These are phyloP conservation scores for Coryphaenoides rupestris DNA, from an alignment of 2,113 vertebrate species.

Conservation along the genomic window DNA sequence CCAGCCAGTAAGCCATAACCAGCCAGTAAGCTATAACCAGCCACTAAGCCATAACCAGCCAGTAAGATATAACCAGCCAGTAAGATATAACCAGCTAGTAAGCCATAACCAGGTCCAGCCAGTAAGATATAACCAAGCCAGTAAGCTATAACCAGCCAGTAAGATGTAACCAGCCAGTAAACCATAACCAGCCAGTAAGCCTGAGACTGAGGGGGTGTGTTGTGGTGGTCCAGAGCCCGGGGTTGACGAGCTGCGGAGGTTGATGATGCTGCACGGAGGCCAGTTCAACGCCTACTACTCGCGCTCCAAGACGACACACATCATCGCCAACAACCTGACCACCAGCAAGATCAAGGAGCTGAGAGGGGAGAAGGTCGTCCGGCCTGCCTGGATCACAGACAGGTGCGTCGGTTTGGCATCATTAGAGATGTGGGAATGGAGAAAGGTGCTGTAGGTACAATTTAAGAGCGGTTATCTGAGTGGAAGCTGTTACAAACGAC, in stretches of 20 bases:
- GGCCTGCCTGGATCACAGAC: slow-evolving; percentile 94
- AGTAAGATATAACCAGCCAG: too few relatives aligned
- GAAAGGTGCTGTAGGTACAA: neutral
- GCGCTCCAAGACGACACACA: slow-evolving; percentile 94
- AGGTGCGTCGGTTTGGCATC: slow-evolving; percentile 71
- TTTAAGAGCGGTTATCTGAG: neutral
- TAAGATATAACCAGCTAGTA: too few relatives aligned
- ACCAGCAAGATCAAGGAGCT: slow-evolving; percentile 92
- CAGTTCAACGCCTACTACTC: slow-evolving; percentile 95
- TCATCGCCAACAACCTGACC: slow-evolving; percentile 94
- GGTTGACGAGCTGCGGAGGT: slow-evolving; percentile 87
- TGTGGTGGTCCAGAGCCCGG: slow-evolving; percentile 78
- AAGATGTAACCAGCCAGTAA: too few relatives aligned
- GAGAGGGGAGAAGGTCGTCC: slow-evolving; percentile 90
- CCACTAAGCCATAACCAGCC: too few relatives aligned
- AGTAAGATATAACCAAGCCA: too few relatives aligned
- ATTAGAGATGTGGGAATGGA: neutral
- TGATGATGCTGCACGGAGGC: slow-evolving; percentile 96
- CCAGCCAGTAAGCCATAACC: too few relatives aligned
- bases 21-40: too few relatives aligned
- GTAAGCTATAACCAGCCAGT: too few relatives aligned
- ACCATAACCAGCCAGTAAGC: too few relatives aligned
- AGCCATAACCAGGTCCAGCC: too few relatives aligned
- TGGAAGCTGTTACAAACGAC: too few relatives aligned
- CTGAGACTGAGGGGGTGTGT: too few relatives aligned